These are phyloP conservation scores for Hypselothyrea guttata DNA, from an alignment of 2,888 invertebrate genomes.

Conservation along the genomic window DNA sequence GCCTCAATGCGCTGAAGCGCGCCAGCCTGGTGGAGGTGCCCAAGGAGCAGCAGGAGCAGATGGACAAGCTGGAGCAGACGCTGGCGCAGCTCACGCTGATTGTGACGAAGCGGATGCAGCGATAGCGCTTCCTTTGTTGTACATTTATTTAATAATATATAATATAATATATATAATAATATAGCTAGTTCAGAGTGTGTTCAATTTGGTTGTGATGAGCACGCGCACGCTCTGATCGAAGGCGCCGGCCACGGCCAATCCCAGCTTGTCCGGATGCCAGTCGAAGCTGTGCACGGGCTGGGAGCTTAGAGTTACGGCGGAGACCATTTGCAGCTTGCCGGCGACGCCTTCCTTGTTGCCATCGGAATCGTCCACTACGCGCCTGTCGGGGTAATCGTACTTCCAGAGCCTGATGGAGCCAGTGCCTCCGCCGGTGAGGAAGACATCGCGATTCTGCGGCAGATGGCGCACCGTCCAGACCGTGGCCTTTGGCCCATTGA, in stretches of 20 bases:
- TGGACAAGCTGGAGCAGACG: conserved; percentile 78
- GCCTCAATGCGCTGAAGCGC: conserved; percentile 83
- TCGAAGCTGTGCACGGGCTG: conserved; percentile 95
- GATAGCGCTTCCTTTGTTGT: conserved; percentile 14
- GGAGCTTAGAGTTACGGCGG: conserved; percentile 90
- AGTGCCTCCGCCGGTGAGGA: conserved; percentile 94
- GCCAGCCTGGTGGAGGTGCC: conserved; percentile 69
- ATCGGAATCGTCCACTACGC: conserved; percentile 87
- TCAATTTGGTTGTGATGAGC: conserved; percentile 93
- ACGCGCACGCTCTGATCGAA: conserved; percentile 96
- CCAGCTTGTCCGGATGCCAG: conserved; percentile 95
- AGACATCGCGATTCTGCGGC: conserved; percentile 96
- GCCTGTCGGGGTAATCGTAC: conserved; percentile 93
- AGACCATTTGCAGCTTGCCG: conserved; percentile 89
- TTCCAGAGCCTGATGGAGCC: conserved; percentile 97
- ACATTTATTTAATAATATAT: conserved; percentile 13
- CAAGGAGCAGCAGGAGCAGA: conserved; percentile 80
- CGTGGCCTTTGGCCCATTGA: conserved; percentile 89
- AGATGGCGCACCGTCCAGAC: conserved; percentile 94
- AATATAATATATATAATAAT: conserved; percentile 10
- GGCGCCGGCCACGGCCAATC: conserved; percentile 93
- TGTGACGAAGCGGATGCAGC: conserved; percentile 71
- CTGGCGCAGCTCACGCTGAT: conserved; percentile 52
- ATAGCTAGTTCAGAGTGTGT: conserved; percentile 83
- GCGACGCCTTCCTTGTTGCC: conserved; percentile 89